Percentiles rank a stretch among this genome's conserved stretches.
phyloP scores from a whole-genome alignment of 2,113 vertebrate species.

The Pygoscelis adeliae region DNA sequence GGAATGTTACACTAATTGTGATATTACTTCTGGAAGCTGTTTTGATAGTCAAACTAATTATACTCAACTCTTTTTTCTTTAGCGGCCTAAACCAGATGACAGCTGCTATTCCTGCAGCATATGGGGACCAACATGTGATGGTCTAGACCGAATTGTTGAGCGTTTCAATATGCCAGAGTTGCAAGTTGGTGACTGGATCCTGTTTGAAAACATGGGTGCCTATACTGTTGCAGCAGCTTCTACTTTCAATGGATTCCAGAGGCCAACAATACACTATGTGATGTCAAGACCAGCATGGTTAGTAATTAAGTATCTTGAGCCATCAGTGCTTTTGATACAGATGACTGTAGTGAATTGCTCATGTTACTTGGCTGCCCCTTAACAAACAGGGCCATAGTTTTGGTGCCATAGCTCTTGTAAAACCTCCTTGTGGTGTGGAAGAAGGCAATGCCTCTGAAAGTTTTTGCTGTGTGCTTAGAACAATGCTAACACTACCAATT shows the following conservation, averaged over 20 bases:
- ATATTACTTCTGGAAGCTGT: neutral
- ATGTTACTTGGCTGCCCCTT: neutral
- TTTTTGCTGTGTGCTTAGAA: neutral
- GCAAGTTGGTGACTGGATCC: slow-evolving; percentile 94
- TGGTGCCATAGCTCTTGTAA: neutral
- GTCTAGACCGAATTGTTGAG: slow-evolving; percentile 93
- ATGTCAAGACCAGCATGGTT: slow-evolving; percentile 90
- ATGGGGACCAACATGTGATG: slow-evolving; percentile 97
- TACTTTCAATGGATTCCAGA: slow-evolving; percentile 98
- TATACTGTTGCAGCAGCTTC: slow-evolving; percentile 95
- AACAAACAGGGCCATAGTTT: neutral
- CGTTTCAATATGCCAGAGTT: slow-evolving; percentile 88
- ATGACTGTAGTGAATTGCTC: neutral
- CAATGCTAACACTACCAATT: neutral
- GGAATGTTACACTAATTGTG: neutral
- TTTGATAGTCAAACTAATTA: neutral
- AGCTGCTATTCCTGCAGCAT: slow-evolving; percentile 89
- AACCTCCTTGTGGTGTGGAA: neutral
- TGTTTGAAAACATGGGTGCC: slow-evolving; percentile 98
- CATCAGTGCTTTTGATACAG: neutral
- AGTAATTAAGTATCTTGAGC: slow-evolving; percentile 52
- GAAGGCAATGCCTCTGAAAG: neutral
- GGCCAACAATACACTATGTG: slow-evolving; percentile 89
- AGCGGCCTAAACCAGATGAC: slow-evolving; percentile 94
- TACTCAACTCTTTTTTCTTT: neutral